Evolutionary conservation across 2,113 vertebrate genomes (phyloP), one percentile per base, ranked within the genome.

Genomic region (Nematolebias whitei): DNA sequence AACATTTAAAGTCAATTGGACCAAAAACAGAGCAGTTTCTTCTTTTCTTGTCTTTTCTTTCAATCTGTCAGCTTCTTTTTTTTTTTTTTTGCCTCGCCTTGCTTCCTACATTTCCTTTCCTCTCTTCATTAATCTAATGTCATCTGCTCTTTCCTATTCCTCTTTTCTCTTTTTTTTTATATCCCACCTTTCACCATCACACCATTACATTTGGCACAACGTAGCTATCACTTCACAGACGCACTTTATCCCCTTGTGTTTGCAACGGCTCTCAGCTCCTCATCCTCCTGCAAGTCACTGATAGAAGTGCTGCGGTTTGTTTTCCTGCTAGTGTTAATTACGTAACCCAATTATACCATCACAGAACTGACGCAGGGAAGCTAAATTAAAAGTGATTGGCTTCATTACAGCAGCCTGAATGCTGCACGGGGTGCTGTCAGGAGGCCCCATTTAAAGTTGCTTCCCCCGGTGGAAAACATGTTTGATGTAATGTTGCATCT

Each of bases 381-480:
- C 80, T 85, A 87, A 89, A 90, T 88, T 86, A 87, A 90, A 90
- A 90, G 88, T 84, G 87, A 90, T 89, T 83, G 85, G 85, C 81
- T 90, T 90, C 89, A 90, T 90, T 90, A 89, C 83, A 58, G 76
- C 78, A 47, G 68, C 71, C 75, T 79, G 70, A 77, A 85, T 74
- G 82, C 77, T 48, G 82, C 72, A 56, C 60, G 20, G 74, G 76
- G 69, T 76, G 73, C 79, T 79, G 84, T 84, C 71, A 80, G 64
- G 43, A 72, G 78, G 57, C 45, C 64, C 81, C 58, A 78, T 85
- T 85, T 85, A 74, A 86, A 90, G 83, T 83, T 76, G 65, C 75
- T 84, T 82, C 57, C 65, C 65, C 49, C 49, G 38, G 41, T 56
- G 32, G 63, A 77, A 73, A 80, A 63, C 70, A 59, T 76, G 53